Percentiles rank a stretch among this genome's conserved stretches.
These are phyloP conservation scores for Oophaga pumilio DNA, from an alignment of 2,113 vertebrate genomes.

Conservation along the genomic window DNA sequence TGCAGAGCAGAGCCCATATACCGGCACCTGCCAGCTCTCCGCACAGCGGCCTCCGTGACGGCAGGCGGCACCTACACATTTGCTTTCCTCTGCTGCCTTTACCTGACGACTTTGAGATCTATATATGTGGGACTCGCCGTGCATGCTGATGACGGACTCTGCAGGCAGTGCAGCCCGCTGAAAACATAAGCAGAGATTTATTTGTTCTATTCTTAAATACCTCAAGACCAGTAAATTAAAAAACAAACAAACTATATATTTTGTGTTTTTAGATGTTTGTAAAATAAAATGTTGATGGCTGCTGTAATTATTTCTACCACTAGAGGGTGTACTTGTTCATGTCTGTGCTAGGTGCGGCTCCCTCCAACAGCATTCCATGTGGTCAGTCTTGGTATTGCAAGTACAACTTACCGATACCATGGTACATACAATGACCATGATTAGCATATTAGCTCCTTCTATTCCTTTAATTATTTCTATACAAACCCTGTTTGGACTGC, in stretches of 20 bases:
- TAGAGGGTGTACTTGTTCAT: neutral
- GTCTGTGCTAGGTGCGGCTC: neutral
- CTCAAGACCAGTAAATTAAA: neutral
- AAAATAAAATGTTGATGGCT: neutral
- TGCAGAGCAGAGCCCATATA: neutral
- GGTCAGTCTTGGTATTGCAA: neutral
- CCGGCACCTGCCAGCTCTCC: neutral
- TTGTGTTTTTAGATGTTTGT: neutral
- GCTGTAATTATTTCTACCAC: neutral
- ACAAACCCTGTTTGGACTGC: neutral
- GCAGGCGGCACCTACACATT: constrained; percentile 24
- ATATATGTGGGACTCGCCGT: constrained; percentile 37
- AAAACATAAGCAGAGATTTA: neutral
- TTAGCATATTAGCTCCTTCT: neutral
- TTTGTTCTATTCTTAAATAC: constrained; percentile 42
- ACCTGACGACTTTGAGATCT: constrained; percentile 50
- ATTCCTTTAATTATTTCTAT: neutral
- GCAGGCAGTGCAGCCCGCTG: constrained; percentile 9
- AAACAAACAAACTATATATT: neutral
- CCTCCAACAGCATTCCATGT: neutral
- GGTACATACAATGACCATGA: neutral
- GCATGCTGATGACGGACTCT: constrained; percentile 26
- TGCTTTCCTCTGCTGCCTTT: neutral
- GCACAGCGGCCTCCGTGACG: neutral
- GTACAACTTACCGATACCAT: neutral